Conservation (phyloP, 2,888 invertebrate species). For the Volucella zonaria region DNA sequence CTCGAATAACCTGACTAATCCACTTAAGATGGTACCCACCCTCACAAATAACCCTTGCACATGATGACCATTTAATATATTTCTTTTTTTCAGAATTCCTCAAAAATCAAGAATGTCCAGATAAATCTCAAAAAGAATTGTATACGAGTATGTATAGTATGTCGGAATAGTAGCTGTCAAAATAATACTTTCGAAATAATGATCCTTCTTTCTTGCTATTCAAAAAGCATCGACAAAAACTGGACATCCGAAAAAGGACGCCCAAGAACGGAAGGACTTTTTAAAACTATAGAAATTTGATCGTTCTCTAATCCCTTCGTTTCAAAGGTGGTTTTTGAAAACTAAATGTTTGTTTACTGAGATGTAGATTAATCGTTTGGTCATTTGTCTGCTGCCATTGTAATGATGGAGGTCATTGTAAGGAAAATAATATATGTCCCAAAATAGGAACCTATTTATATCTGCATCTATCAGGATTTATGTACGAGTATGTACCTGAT, state of each 20-base stretch:
- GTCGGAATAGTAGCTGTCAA: constrained; percentile 52
- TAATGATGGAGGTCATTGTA: neutral
- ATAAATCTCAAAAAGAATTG: constrained; percentile 46
- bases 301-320: constrained; percentile 44
- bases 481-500: neutral
- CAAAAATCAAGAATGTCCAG: constrained; percentile 38
- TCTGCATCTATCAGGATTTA: no score
- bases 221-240: no score
- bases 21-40: constrained; percentile 68
- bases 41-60: constrained; percentile 66
- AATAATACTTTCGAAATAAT: constrained; percentile 64
- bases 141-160: no score
- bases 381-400: constrained; percentile 12
- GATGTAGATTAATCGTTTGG: constrained; percentile 12
- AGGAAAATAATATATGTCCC: no score
- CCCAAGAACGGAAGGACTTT: constrained; percentile 62
- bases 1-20: constrained; percentile 67
- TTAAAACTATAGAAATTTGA: constrained; percentile 17
- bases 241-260: constrained; percentile 48
- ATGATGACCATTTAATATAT: neutral
- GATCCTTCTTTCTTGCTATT: constrained; percentile 13
- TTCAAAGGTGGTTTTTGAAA: constrained; percentile 39
- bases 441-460: no score
- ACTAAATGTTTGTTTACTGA: neutral
- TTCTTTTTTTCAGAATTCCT: constrained; percentile 1